These are phyloP conservation scores for Trichogramma dendrolimi DNA, from an alignment of 2,888 invertebrate species.

Conservation along the genomic window DNA sequence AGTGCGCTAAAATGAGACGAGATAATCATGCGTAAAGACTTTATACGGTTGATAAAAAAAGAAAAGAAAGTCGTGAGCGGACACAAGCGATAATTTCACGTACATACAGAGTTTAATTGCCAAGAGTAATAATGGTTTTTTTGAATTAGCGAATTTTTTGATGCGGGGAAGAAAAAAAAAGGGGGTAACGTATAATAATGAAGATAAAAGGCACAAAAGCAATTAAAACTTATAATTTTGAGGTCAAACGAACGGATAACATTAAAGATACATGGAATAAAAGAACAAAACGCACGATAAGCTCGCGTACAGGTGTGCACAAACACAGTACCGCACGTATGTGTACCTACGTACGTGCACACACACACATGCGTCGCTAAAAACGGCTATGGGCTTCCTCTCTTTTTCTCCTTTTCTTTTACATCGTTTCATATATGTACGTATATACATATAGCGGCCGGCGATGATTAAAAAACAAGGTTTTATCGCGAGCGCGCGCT, in stretches of 20 bases:
- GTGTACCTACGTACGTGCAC: background rate
- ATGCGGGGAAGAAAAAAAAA: too few species aligned
- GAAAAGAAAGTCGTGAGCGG: constrained; percentile 4
- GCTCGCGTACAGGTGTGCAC: background rate
- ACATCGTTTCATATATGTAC: too few species aligned
- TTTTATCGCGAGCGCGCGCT: constrained; percentile 11
- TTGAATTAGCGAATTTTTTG: too few species aligned
- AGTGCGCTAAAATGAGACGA: background rate
- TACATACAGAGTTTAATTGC: too few species aligned
- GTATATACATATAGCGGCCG: too few species aligned
- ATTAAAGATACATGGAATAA: background rate
- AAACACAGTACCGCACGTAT: background rate
- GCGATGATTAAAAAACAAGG: constrained; percentile 25
- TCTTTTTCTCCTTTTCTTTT: constrained; percentile 4
- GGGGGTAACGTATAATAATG: too few species aligned
- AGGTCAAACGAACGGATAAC: too few species aligned
- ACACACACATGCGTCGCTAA: background rate
- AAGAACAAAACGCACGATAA: background rate
- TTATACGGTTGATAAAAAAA: background rate
- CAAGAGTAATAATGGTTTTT: too few species aligned
- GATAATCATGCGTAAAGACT: constrained; percentile 23
- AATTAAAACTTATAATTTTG: too few species aligned
- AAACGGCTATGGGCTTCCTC: too few species aligned
- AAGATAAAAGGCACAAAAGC: too few species aligned
- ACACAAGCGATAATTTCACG: background rate